Conservation (phyloP, 2,888 invertebrate genomes). For the Ernsta delagoae region DNA sequence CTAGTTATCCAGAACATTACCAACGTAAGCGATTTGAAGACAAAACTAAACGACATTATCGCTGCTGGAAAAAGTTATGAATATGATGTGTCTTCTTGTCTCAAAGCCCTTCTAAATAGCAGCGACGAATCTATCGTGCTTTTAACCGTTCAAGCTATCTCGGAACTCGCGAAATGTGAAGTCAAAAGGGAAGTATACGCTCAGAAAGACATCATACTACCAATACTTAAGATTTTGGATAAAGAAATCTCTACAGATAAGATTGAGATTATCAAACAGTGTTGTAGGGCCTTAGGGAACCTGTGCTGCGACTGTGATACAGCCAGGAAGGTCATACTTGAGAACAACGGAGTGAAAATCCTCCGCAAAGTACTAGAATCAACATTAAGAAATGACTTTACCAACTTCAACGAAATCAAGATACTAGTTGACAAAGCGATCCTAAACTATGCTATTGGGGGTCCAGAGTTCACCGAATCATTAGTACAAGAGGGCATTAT, state of each 20-base stretch:
- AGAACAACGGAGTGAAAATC: conserved; percentile 76
- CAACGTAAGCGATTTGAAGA: conserved; percentile 71
- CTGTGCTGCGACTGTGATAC: conserved; percentile 94
- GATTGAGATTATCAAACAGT: conserved; percentile 87
- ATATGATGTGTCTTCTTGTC: conserved; percentile 71
- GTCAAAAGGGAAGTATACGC: conserved; percentile 90
- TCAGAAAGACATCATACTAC: conserved; percentile 83
- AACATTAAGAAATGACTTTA: conserved; percentile 54
- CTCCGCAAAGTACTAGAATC: conserved; percentile 70
- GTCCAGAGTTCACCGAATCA: conserved; percentile 87
- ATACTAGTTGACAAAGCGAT: conserved; percentile 89
- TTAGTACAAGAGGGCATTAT: conserved; percentile 84
- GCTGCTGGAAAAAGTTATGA: conserved; percentile 73
- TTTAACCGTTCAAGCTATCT: conserved; percentile 88
- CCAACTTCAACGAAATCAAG: conserved; percentile 79
- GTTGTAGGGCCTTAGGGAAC: conserved; percentile 93
- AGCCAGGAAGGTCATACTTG: conserved; percentile 82
- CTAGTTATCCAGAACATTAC: conserved; percentile 72
- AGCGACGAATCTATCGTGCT: conserved; percentile 81
- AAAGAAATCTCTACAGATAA: conserved; percentile 63
- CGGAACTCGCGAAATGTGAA: conserved; percentile 93
- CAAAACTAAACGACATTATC: conserved; percentile 75
- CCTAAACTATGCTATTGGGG: conserved; percentile 91
- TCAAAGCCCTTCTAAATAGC: conserved; percentile 70
- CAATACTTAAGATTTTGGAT: conserved; percentile 82